phyloP scores from a whole-genome alignment of 2,113 vertebrate genomes.

The Perca schrenkii region DNA sequence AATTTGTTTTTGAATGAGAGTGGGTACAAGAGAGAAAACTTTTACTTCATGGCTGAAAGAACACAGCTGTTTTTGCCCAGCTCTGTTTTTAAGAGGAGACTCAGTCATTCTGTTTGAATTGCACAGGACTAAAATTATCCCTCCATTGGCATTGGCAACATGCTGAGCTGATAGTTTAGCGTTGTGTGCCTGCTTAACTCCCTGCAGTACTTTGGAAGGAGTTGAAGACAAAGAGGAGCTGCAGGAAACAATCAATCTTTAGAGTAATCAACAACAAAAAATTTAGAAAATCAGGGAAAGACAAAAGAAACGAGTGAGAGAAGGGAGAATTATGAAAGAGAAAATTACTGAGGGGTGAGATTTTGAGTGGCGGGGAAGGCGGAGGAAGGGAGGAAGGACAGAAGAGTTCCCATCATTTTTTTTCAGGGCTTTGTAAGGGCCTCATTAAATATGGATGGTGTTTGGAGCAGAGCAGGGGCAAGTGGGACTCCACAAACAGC shows the following conservation, averaged over 20 bases:
- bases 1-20: conserved; percentile 31
- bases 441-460: conserved; percentile 81
- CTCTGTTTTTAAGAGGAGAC: background rate
- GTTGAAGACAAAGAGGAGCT: background rate
- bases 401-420: conserved; percentile 70
- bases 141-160: background rate
- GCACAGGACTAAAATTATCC: conserved; percentile 22
- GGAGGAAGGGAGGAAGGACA: background rate
- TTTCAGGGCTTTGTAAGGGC: conserved; percentile 77
- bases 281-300: background rate
- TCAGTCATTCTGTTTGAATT: conserved; percentile 17
- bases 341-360: conserved; percentile 20
- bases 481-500: conserved; percentile 77
- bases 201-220: background rate
- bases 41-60: conserved; percentile 6
- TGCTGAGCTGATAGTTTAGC: conserved; percentile 5
- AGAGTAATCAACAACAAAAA: background rate
- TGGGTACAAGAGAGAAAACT: background rate
- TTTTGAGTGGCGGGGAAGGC: conserved; percentile 26
- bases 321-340: conserved; percentile 37
- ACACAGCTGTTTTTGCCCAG: conserved; percentile 9
- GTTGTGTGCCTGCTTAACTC: background rate
- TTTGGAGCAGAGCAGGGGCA: conserved; percentile 76
- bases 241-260: conserved; percentile 19
- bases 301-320: background rate